Conservation (phyloP, 2,888 invertebrate genomes). For the Epinotia nisella region DNA sequence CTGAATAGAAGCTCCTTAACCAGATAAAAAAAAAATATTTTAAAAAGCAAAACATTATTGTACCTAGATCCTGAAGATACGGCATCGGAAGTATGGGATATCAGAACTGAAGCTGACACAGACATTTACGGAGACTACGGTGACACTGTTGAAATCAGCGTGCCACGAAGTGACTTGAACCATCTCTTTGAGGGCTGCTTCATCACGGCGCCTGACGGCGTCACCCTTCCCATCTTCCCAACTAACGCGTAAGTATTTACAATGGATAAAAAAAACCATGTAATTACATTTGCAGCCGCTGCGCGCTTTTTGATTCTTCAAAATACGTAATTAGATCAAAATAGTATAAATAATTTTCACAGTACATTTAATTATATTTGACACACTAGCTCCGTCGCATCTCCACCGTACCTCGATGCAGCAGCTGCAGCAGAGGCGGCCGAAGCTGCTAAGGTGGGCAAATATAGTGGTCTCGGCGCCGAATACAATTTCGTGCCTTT, state of each 20-base stretch:
- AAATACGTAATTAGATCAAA: too few species aligned
- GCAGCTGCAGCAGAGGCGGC: too few species aligned
- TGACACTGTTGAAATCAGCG: conserved; percentile 20
- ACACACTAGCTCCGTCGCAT: too few species aligned
- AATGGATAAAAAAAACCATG: too few species aligned
- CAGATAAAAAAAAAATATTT: not conserved
- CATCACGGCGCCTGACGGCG: conserved; percentile 38
- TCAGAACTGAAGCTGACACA: conserved; percentile 13
- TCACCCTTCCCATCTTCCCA: conserved; percentile 35
- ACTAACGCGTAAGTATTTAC: conserved; percentile 22
- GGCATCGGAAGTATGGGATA: conserved; percentile 32
- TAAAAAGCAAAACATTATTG: not conserved
- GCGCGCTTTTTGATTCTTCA: not conserved
- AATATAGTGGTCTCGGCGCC: too few species aligned
- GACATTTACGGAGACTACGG: conserved; percentile 31
- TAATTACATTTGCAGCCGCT: not conserved
- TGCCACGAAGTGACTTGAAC: conserved; percentile 20
- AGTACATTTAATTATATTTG: too few species aligned
- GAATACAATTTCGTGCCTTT: too few species aligned
- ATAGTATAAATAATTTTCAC: too few species aligned
- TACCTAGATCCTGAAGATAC: conserved; percentile 37
- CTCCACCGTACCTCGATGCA: too few species aligned
- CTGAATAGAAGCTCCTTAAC: not conserved
- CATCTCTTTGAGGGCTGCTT: conserved; percentile 43
- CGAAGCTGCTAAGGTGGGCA: too few species aligned